Conservation (phyloP, 2,888 invertebrate genomes). For the Neocrepidodera transversa region DNA sequence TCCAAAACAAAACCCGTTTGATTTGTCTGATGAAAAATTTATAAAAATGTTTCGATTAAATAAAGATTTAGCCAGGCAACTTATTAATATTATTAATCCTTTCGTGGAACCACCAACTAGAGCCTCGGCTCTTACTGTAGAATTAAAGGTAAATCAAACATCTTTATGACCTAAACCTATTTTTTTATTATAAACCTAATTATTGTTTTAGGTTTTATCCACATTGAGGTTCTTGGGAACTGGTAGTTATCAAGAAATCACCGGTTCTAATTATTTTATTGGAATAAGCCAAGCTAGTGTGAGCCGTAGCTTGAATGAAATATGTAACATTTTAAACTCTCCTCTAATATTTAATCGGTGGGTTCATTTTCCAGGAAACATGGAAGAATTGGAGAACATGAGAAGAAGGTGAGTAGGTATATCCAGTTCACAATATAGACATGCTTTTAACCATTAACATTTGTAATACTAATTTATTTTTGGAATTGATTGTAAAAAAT, state of each 20-base stretch:
- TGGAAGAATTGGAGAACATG: slow-evolving; percentile 19
- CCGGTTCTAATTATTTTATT: slow-evolving; percentile 27
- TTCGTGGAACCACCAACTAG: slow-evolving; percentile 8
- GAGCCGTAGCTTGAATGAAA: slow-evolving; percentile 28
- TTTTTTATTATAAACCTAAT: background rate
- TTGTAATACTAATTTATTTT: too few relatives aligned
- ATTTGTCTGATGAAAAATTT: slow-evolving; percentile 13
- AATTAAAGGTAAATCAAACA: slow-evolving; percentile 14
- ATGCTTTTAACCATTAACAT: too few relatives aligned
- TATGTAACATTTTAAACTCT: slow-evolving; percentile 24
- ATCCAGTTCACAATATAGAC: too few relatives aligned
- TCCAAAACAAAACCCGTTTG: slow-evolving; percentile 1
- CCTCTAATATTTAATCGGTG: slow-evolving; percentile 29
- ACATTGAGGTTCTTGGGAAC: slow-evolving; percentile 23
- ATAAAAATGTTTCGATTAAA: slow-evolving; percentile 13
- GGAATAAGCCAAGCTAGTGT: slow-evolving; percentile 30
- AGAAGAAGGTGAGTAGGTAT: slow-evolving; percentile 13
- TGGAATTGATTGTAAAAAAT: too few relatives aligned
- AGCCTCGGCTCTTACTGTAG: slow-evolving; percentile 11
- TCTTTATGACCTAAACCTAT: too few relatives aligned
- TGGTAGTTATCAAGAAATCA: slow-evolving; percentile 31
- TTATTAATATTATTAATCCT: slow-evolving; percentile 19
- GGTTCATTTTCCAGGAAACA: slow-evolving; percentile 33
- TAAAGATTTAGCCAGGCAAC: slow-evolving; percentile 4
- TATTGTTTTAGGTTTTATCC: slow-evolving; percentile 17